Conservation (phyloP, 2,113 vertebrate genomes). For the chimpanzee (Pan troglodytes) region DNA sequence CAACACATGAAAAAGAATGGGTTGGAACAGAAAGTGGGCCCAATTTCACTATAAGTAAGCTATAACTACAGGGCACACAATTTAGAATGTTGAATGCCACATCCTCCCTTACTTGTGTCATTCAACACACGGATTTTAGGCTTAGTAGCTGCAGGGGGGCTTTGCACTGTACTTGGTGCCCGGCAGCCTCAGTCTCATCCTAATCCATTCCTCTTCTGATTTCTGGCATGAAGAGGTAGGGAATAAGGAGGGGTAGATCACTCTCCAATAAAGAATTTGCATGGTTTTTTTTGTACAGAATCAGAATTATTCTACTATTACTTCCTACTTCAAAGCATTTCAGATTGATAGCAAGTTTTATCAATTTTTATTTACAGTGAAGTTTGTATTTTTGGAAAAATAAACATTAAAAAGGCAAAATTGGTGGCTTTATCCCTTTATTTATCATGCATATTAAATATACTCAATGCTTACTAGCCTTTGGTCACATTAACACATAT, state of each 20-base stretch:
- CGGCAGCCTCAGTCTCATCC: neutral
- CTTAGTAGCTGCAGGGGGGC: neutral
- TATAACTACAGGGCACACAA: neutral
- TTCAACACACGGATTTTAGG: neutral
- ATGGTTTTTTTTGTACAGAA: neutral
- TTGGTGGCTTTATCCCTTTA: conserved; percentile 8
- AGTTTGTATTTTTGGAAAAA: conserved; percentile 36
- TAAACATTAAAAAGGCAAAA: neutral
- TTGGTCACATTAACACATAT: conserved; percentile 52
- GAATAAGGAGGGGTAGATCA: neutral
- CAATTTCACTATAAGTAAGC: neutral
- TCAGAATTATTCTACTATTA: neutral
- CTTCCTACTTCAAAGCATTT: neutral
- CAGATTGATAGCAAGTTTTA: neutral
- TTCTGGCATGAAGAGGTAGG: neutral
- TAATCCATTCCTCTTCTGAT: neutral
- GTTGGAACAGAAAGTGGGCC: neutral
- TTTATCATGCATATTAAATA: conserved; percentile 41
- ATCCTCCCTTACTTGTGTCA: neutral
- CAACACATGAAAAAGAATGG: neutral
- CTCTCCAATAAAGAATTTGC: neutral
- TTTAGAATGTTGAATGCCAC: neutral
- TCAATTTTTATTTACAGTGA: neutral
- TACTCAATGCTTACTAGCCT: conserved; percentile 38
- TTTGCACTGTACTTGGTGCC: neutral